phyloP scores from a whole-genome alignment of 2,113 vertebrate genomes.

The Merops nubicus region DNA sequence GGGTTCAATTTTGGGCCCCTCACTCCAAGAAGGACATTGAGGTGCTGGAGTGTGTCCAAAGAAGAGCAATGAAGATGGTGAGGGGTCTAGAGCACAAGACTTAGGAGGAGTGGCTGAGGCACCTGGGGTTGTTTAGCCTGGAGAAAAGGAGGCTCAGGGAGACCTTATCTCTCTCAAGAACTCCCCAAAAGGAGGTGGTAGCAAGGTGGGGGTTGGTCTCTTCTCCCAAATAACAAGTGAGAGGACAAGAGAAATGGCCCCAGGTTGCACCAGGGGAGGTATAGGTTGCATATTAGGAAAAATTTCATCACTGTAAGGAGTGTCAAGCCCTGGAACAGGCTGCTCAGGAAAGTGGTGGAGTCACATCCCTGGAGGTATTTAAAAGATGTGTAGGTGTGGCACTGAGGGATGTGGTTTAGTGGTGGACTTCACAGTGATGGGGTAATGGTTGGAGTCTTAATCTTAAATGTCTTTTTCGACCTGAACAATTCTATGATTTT shows the following conservation, averaged over 20 bases:
- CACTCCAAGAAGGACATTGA: not conserved
- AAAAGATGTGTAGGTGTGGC: not conserved
- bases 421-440: not conserved
- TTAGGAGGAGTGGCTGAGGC: not conserved
- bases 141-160: not conserved
- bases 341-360: not conserved
- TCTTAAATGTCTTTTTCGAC: not conserved
- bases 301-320: not conserved
- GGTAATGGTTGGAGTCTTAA: not conserved
- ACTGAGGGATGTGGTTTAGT: not conserved
- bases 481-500: not conserved
- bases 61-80: accelerated
- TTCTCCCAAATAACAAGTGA: not conserved
- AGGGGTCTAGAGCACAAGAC: not conserved
- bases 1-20: not conserved
- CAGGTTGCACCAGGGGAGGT: not conserved
- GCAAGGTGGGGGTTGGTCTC: accelerated
- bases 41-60: not conserved
- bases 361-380: not conserved
- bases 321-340: not conserved
- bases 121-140: not conserved
- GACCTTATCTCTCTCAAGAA: accelerated
- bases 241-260: not conserved
- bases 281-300: not conserved
- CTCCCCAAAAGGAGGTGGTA: not conserved